Percentiles rank a stretch among this genome's conserved stretches.
phyloP scores from a whole-genome alignment of 2,113 vertebrate genomes.

The Austrofundulus limnaeus region DNA sequence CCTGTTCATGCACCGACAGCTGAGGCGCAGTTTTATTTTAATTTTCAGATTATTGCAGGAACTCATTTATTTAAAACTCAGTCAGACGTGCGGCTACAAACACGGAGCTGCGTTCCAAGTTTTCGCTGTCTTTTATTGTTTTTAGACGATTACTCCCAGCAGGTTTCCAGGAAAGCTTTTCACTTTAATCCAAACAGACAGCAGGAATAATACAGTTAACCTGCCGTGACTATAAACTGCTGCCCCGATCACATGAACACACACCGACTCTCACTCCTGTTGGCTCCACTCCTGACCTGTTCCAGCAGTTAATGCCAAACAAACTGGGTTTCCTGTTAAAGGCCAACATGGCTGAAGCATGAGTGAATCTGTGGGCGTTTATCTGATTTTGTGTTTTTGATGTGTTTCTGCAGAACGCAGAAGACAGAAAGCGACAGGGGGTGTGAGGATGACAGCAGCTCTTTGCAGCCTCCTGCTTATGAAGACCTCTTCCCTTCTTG shows the following conservation, averaged over 20 bases:
- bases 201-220: slow-evolving; percentile 65
- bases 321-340: slow-evolving; percentile 47
- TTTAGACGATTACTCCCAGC: slow-evolving; percentile 60
- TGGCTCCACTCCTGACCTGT: slow-evolving; percentile 57
- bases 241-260: slow-evolving; percentile 39
- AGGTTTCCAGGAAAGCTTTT: slow-evolving; percentile 59
- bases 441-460: background rate
- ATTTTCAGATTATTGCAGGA: slow-evolving; percentile 24
- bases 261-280: slow-evolving; percentile 42
- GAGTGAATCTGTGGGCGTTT: slow-evolving; percentile 39
- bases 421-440: background rate
- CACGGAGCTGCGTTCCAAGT: slow-evolving; percentile 26
- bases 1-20: slow-evolving; percentile 22
- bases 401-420: background rate
- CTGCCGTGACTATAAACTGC: slow-evolving; percentile 56
- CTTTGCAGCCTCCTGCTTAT: slow-evolving; percentile 59
- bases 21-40: background rate
- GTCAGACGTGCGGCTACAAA: slow-evolving; percentile 24
- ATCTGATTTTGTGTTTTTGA: slow-evolving; percentile 4
- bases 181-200: slow-evolving; percentile 61
- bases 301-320: slow-evolving; percentile 55
- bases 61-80: slow-evolving; percentile 38
- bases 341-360: slow-evolving; percentile 22
- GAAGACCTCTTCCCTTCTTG: slow-evolving; percentile 56
- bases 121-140: slow-evolving; percentile 57